phyloP scores from a whole-genome alignment of 2,797 vertebrate species.

The Percopsis omiscomaycus region DNA sequence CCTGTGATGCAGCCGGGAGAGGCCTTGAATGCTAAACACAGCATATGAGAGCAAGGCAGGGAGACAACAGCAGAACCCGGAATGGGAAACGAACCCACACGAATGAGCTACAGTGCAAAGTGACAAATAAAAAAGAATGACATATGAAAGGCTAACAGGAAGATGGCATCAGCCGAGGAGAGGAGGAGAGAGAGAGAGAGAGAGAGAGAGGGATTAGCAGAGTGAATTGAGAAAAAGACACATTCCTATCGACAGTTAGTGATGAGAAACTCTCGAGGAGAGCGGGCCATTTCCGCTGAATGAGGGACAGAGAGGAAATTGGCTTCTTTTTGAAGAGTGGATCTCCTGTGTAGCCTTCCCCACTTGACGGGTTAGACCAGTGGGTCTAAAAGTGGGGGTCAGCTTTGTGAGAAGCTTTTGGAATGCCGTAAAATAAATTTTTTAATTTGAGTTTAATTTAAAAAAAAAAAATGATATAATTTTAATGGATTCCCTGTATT shows the following conservation, averaged over 20 bases:
- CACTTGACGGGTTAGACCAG: no score
- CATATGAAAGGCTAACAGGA: slow-evolving; percentile 22
- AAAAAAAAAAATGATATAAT: no score
- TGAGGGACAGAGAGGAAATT: slow-evolving; percentile 43
- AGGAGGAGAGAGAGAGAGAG: slow-evolving; percentile 29
- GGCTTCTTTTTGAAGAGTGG: slow-evolving; percentile 40
- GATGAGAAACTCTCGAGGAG: slow-evolving; percentile 46
- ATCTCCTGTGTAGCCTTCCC: slow-evolving; percentile 15
- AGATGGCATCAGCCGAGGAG: slow-evolving; percentile 29
- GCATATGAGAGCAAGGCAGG: slow-evolving; percentile 51
- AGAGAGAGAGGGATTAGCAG: slow-evolving; percentile 14
- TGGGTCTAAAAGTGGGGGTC: no score
- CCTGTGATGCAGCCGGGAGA: slow-evolving; percentile 71
- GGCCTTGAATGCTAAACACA: slow-evolving; percentile 74
- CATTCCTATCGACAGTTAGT: slow-evolving; percentile 35
- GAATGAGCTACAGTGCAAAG: slow-evolving; percentile 25
- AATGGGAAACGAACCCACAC: slow-evolving; percentile 15
- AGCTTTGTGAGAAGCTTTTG: no score
- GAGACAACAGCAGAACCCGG: slow-evolving; percentile 8
- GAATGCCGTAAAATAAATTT: no score
- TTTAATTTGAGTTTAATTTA: no score
- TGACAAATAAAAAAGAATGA: slow-evolving; percentile 38
- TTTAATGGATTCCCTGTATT: neutral
- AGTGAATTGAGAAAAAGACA: slow-evolving; percentile 42
- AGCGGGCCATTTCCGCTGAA: slow-evolving; percentile 44